Evolutionary conservation across 2,797 vertebrate species (phyloP).

Genomic region (Sciurus carolinensis): DNA sequence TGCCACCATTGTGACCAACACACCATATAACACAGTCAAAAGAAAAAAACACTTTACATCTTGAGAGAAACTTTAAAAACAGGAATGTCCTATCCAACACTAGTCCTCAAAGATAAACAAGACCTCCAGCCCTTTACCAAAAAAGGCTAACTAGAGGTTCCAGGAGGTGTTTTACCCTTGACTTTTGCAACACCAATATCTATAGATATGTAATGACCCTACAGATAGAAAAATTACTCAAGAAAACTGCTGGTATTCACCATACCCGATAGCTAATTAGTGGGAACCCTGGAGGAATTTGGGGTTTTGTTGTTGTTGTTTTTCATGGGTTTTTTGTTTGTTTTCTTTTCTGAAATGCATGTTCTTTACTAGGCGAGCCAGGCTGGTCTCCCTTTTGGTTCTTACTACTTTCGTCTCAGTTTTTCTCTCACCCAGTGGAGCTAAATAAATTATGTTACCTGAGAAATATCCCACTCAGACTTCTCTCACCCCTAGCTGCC

Average conservation of each 20-base stretch:
- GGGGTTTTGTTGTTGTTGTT: neutral
- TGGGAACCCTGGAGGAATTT: neutral
- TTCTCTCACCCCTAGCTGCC: neutral
- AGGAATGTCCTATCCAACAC: neutral
- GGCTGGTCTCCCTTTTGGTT: neutral
- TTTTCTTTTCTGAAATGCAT: no score
- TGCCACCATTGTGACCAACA: neutral
- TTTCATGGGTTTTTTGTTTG: no score
- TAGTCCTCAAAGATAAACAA: slow-evolving; percentile 39
- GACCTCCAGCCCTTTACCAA: neutral
- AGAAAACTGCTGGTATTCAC: neutral
- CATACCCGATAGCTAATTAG: neutral
- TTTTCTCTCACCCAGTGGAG: neutral
- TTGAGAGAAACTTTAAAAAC: slow-evolving; percentile 33
- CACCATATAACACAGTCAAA: neutral
- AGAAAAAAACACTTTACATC: neutral
- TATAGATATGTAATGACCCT: neutral
- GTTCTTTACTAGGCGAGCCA: no score
- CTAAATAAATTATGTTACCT: neutral
- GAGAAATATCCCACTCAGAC: neutral
- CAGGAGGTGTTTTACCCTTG: neutral
- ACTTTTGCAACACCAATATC: neutral
- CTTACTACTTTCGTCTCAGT: neutral
- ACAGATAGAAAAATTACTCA: neutral
- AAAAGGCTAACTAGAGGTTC: neutral